A percentile compares a stretch with the other conserved stretches of the same genome.
These are phyloP conservation scores for Morbakka virulenta DNA, from an alignment of 30 jellyfish, hydroid and myxozoan genomes.

Conservation along the genomic window DNA sequence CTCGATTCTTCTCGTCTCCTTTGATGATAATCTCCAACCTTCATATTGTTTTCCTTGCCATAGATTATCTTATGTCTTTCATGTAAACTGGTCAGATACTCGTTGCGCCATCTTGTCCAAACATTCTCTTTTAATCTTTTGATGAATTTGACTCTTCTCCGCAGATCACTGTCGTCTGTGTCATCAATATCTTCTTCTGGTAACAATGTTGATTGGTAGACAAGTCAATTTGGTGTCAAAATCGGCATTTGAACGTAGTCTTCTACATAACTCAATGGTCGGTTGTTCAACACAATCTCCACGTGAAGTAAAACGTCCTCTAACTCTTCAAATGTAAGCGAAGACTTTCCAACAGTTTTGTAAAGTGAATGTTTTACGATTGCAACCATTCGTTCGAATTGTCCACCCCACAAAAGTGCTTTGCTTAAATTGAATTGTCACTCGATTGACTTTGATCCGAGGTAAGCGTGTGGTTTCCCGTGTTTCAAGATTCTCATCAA, in stretches of 20 bases:
- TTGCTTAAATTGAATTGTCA: neutral
- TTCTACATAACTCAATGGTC: constrained; percentile 2
- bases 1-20: constrained; percentile 63
- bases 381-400: neutral
- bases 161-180: constrained; percentile 45
- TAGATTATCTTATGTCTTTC: constrained; percentile 55
- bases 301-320: neutral
- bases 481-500: neutral
- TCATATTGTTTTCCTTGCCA: neutral
- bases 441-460: neutral
- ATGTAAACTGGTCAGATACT: constrained; percentile 34
- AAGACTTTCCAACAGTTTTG: neutral
- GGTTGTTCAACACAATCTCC: neutral
- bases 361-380: neutral
- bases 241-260: too few species aligned
- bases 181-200: constrained; percentile 42
- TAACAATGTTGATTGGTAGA: too few species aligned
- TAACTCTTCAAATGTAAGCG: neutral
- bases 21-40: constrained; percentile 43
- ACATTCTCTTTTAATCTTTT: constrained; percentile 38
- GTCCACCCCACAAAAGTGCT: neutral
- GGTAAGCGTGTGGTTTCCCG: neutral
- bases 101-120: constrained; percentile 68
- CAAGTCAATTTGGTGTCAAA: too few species aligned
- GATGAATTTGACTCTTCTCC: constrained; percentile 53